Evolutionary conservation across 1,140 invertebrate species (phyloP).

Genomic region (Triops longicaudatus): DNA sequence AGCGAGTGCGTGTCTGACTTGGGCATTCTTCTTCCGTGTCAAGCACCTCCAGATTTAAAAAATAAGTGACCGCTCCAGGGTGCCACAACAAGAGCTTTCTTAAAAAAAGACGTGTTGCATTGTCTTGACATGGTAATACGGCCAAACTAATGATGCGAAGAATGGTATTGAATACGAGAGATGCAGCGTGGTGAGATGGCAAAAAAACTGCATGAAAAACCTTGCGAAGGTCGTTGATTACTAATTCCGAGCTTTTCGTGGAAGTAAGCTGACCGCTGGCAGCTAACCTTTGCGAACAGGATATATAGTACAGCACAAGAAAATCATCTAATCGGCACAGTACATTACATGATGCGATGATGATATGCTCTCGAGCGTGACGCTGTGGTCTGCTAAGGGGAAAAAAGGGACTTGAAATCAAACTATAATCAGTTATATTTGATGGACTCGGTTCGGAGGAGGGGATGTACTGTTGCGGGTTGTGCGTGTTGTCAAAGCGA

Average conservation of each 20-base stretch:
- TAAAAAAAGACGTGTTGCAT: background rate
- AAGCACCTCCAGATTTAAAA: background rate
- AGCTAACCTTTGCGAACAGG: no score
- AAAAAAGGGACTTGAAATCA: background rate
- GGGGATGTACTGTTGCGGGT: background rate
- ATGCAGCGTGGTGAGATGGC: background rate
- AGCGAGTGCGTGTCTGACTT: no score
- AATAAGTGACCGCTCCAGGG: background rate
- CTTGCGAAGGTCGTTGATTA: background rate
- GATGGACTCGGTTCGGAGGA: no score
- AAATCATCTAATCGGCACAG: background rate
- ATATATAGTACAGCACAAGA: no score
- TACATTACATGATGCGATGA: background rate
- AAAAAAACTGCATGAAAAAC: background rate
- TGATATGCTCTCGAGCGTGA: background rate
- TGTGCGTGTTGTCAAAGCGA: background rate
- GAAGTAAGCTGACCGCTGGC: background rate
- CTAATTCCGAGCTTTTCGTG: background rate
- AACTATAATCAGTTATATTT: no score
- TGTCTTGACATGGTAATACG: background rate
- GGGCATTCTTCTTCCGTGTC: background rate
- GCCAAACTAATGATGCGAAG: constrained; percentile 2
- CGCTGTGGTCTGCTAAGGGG: background rate
- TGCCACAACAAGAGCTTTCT: background rate
- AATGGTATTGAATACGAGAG: background rate